Base-by-base conservation (phyloP, 2,797 vertebrate genomes). In the Cryptoblepharus egeriae region DNA sequence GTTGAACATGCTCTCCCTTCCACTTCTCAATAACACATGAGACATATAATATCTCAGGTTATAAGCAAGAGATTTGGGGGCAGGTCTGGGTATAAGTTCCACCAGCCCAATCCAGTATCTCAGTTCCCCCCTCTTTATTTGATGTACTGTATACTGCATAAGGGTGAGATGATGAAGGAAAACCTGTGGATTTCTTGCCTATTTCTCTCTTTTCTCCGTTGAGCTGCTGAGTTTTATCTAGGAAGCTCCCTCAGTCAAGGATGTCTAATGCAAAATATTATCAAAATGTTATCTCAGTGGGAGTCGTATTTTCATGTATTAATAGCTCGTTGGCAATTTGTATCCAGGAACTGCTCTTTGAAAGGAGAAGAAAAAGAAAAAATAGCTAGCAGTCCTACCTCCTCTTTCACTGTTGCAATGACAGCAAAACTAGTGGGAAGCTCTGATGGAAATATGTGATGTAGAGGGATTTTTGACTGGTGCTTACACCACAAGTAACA, bases 221-320 rank as follows among this genome's bases (percentile, higher is more conserved):
- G 60, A 72, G 37, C 60, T 42, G 60, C 58, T 79, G 37, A 65
- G 32, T 57, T 78, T 61, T 74, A 58, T 28, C 76, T 73, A 73
- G 52, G 61, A 32, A 79, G 69, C 61, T 73, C n/a, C 30, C 16
- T 78, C 75, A 78, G 57, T 45, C n/a, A 49, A 65, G 75, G 61
- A 73, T 67, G 22, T 35, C 82, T 78, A 58, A 67, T 73, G 37
- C 28, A 78, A 78, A 78, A 78, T 72, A 77, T 83, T 83, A 83
- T 73, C 61, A 78, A 57, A 73, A 83, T 67, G 61, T 67, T 74
- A 58, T 60, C 37, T 73, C 61, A 79, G 49, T 74, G 76, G 45
- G 49, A 79, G 75, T 57, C 37, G 77, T 74, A 73, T 81, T 74
- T 83, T 61, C 55, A 67, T 65, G 49, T 58, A 83, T 77, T 55